Evolutionary conservation across 2,888 invertebrate species (phyloP), one percentile per base, ranked within the genome.

Genomic region (Cephus sareptanus): DNA sequence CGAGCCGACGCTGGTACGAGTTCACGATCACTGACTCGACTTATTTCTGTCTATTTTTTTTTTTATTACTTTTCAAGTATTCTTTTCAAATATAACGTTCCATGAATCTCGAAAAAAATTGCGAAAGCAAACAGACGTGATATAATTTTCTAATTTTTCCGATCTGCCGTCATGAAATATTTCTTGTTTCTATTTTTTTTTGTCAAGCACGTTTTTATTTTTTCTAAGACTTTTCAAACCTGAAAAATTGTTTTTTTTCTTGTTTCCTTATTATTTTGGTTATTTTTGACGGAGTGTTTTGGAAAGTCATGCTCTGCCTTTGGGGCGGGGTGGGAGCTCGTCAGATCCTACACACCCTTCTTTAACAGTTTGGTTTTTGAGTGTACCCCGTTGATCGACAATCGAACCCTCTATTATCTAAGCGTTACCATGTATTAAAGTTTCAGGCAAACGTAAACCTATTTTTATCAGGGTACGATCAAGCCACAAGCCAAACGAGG

Each of bases 401-500:
- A 56, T 56, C 40, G 23, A 56, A 23, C 40, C 40, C 40, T 15
- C 40, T 56, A 56, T 56, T 56, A 56, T 56, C 23, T 56, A 23
- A 56, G 23, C 23, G 40, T 56, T 56, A 56, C 40, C 40, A 56
- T 23, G 40, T 56, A 56, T 56, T 56, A 23, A 56, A 56, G 40
- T 56, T 56, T 56, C 40, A 23, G 23, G 40, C 40, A 56, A 56
- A 56, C 40, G 40, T 56, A 34, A 71, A 71, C 71, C 31, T 33
- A 35, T 30, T 34, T 34, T 74, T 74, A 74, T 74, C 35, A 31
- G 23, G 34, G 33, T 76, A 75, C 69, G 73, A 82, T 81, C 79
- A 34, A 33, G 37, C 23, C n/a, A 33, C n/a, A 75, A 37, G 40
- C 56, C 80, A 80, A 81, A 80, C 81, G 78, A 82, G 80, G 80